These are phyloP conservation scores for Atrichornis clamosus DNA, from an alignment of 2,113 vertebrate genomes.

Conservation along the genomic window DNA sequence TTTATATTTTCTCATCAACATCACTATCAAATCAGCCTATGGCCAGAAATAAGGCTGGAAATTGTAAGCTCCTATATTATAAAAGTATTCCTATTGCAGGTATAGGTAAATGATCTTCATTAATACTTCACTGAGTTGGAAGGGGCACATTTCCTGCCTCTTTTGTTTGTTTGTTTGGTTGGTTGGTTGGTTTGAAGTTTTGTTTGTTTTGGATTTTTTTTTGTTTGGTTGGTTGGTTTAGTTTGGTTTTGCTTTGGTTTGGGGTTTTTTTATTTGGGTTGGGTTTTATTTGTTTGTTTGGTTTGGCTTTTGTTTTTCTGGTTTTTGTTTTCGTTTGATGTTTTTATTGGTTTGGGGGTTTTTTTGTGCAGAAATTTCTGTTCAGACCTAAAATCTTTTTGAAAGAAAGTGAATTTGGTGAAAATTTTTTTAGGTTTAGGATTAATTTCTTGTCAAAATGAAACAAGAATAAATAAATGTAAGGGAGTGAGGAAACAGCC, in stretches of 20 bases:
- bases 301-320: too few species aligned
- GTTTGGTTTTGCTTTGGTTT: too few species aligned
- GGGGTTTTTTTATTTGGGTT: too few species aligned
- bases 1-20: neutral
- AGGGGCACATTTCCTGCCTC: neutral
- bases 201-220: too few species aligned
- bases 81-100: neutral
- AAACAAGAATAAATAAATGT: neutral
- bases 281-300: too few species aligned
- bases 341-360: neutral
- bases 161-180: too few species aligned
- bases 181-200: too few species aligned
- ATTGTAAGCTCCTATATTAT: neutral
- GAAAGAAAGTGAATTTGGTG: neutral
- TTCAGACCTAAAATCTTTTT: neutral
- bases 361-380: neutral
- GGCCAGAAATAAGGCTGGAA: neutral
- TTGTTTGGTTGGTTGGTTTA: too few species aligned
- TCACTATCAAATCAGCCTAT: neutral
- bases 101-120: neutral
- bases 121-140: neutral
- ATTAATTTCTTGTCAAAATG: neutral
- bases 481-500: neutral
- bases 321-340: neutral
- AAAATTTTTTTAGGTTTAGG: neutral